Evolutionary conservation across 1,140 invertebrate genomes (phyloP).

Genomic region (Antheraea pernyi): DNA sequence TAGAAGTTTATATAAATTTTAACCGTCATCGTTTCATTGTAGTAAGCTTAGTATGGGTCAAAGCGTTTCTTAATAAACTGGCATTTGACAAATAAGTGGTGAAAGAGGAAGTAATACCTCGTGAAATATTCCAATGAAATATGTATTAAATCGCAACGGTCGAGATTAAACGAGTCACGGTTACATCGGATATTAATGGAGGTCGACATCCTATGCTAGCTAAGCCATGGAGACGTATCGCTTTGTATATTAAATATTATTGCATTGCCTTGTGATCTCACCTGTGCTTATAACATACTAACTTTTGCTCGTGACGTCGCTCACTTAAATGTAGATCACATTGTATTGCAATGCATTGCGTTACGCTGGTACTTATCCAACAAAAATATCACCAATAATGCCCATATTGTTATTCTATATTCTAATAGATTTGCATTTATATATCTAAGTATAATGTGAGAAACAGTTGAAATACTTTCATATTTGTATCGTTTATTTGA

Average conservation of each 20-base stretch:
- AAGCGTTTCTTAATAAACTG: slow-evolving; percentile 50
- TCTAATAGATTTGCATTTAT: too few species aligned
- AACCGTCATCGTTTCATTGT: neutral
- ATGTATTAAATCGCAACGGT: slow-evolving; percentile 71
- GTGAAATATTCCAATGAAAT: slow-evolving; percentile 75
- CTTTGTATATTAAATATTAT: neutral
- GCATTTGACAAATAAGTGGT: slow-evolving; percentile 60
- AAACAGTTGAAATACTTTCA: too few species aligned
- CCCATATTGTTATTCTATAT: too few species aligned
- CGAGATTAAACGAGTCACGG: slow-evolving; percentile 58
- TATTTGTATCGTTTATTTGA: too few species aligned
- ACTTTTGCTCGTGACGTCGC: too few species aligned
- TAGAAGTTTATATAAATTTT: neutral
- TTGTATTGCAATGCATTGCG: too few species aligned
- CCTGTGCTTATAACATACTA: too few species aligned
- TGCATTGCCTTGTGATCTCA: too few species aligned
- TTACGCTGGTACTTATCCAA: too few species aligned
- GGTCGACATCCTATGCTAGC: slow-evolving; percentile 28
- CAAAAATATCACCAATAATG: too few species aligned
- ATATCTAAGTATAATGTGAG: too few species aligned
- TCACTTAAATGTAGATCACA: too few species aligned
- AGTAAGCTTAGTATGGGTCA: neutral
- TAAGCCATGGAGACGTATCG: neutral
- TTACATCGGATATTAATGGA: slow-evolving; percentile 60
- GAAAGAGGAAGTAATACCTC: slow-evolving; percentile 53